Evolutionary conservation across 2,888 invertebrate genomes (phyloP).

Genomic region (Nymphalis urticae): DNA sequence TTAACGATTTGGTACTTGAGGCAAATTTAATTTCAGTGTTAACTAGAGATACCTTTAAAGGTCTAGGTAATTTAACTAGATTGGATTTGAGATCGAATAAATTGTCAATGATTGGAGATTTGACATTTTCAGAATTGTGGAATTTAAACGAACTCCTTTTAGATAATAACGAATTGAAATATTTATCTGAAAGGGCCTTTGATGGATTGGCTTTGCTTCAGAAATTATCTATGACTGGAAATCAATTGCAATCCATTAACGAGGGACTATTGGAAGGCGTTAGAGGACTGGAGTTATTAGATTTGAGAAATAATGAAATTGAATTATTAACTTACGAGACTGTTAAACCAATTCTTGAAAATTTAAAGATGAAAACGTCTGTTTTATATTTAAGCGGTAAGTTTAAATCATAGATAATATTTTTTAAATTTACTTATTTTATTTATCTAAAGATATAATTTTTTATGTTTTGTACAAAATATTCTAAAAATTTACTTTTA

Average conservation of each 20-base stretch:
- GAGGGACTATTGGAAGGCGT: slow-evolving; percentile 88
- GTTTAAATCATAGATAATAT: slow-evolving; percentile 33
- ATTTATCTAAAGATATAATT: too few relatives aligned
- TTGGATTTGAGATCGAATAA: slow-evolving; percentile 89
- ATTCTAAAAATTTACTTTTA: too few relatives aligned
- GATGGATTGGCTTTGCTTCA: slow-evolving; percentile 87
- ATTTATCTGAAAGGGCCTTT: slow-evolving; percentile 89
- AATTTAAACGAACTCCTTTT: slow-evolving; percentile 86
- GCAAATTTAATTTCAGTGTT: slow-evolving; percentile 87
- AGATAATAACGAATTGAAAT: slow-evolving; percentile 86
- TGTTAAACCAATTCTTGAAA: slow-evolving; percentile 87
- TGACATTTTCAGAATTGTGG: slow-evolving; percentile 90
- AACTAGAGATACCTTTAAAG: slow-evolving; percentile 89
- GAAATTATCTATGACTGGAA: slow-evolving; percentile 88
- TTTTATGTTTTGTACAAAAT: too few relatives aligned
- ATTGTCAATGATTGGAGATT: slow-evolving; percentile 89
- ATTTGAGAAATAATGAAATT: slow-evolving; percentile 89
- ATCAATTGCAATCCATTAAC: slow-evolving; percentile 87
- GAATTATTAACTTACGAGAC: slow-evolving; percentile 88
- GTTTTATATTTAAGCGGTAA: slow-evolving; percentile 75
- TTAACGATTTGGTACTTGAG: slow-evolving; percentile 90
- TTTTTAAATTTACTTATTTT: too few relatives aligned
- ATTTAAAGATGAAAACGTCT: slow-evolving; percentile 83
- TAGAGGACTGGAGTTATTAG: slow-evolving; percentile 87
- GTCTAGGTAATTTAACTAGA: slow-evolving; percentile 86